Percentiles rank a stretch among this genome's conserved stretches.
Conservation (phyloP, 92 coral and sea anemone genomes). For the Isaurus tuberculatus region DNA sequence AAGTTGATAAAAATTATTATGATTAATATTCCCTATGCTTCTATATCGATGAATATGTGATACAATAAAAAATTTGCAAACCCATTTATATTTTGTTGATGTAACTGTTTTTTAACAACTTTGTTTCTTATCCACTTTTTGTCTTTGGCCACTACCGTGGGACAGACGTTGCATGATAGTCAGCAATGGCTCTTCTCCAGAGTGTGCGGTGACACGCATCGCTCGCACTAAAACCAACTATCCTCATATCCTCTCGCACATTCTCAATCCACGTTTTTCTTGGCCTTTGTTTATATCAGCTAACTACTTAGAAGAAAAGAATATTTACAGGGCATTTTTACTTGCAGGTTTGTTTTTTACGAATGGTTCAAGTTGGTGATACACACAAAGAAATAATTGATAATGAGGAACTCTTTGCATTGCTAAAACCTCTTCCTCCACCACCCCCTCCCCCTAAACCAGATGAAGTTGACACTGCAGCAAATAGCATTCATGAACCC, state of each 20-base stretch:
- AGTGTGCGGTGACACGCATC: too few species aligned
- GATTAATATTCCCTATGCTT: too few species aligned
- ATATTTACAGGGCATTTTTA: background rate
- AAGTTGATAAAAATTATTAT: background rate
- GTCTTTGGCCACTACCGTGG: too few species aligned
- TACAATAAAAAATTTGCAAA: too few species aligned
- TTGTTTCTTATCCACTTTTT: background rate
- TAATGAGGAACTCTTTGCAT: slow-evolving; percentile 7
- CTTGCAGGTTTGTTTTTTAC: slow-evolving; percentile 36
- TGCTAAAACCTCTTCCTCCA: slow-evolving; percentile 37
- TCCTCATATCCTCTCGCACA: too few species aligned
- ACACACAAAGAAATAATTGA: slow-evolving; percentile 19
- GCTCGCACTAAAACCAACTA: too few species aligned
- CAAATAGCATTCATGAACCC: background rate
- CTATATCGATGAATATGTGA: too few species aligned
- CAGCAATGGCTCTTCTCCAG: too few species aligned
- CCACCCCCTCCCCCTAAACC: slow-evolving; percentile 44
- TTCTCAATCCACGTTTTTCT: too few species aligned
- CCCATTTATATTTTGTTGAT: too few species aligned
- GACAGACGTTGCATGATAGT: too few species aligned
- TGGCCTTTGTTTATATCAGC: background rate
- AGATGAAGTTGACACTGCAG: background rate
- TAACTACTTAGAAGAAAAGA: background rate
- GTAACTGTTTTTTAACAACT: too few species aligned
- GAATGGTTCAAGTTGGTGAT: slow-evolving; percentile 36